Evolutionary conservation across 2,113 vertebrate species (phyloP).

Genomic region (Panthera leo): DNA sequence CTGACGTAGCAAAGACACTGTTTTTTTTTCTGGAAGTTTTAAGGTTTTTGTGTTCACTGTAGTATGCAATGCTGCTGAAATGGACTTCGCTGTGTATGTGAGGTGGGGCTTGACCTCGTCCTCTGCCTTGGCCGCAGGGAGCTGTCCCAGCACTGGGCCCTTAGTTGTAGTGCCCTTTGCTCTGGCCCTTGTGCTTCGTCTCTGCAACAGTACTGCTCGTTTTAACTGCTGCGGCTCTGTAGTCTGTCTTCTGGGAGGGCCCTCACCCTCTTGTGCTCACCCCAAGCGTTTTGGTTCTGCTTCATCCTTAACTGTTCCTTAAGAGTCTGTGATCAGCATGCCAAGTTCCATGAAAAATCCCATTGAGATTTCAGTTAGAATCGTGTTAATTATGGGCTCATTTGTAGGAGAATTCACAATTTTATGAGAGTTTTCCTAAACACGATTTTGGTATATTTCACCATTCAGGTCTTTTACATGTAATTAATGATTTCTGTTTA

Average conservation of each 20-base stretch:
- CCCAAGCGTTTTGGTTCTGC: not conserved
- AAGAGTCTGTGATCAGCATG: not conserved
- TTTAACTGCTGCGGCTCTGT: not conserved
- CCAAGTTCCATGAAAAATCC: not conserved
- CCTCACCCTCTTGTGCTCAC: not conserved
- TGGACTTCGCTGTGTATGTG: not conserved
- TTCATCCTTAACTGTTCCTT: not conserved
- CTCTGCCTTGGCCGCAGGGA: accelerated
- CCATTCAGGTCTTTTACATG: not conserved
- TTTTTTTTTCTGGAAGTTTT: not conserved
- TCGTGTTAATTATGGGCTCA: not conserved
- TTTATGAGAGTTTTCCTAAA: not conserved
- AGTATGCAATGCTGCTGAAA: not conserved
- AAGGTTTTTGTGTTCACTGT: not conserved
- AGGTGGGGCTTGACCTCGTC: accelerated
- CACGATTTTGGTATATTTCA: not conserved
- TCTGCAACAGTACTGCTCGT: accelerated
- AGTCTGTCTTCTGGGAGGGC: not conserved
- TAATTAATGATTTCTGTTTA: not conserved
- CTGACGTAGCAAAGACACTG: not conserved
- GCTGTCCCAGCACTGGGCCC: not conserved
- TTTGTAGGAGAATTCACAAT: not conserved
- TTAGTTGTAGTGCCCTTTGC: accelerated
- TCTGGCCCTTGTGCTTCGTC: not conserved
- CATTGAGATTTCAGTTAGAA: not conserved